These are phyloP conservation scores for Oscheius sp. DNA, from an alignment of 2,888 invertebrate genomes.

Conservation along the genomic window DNA sequence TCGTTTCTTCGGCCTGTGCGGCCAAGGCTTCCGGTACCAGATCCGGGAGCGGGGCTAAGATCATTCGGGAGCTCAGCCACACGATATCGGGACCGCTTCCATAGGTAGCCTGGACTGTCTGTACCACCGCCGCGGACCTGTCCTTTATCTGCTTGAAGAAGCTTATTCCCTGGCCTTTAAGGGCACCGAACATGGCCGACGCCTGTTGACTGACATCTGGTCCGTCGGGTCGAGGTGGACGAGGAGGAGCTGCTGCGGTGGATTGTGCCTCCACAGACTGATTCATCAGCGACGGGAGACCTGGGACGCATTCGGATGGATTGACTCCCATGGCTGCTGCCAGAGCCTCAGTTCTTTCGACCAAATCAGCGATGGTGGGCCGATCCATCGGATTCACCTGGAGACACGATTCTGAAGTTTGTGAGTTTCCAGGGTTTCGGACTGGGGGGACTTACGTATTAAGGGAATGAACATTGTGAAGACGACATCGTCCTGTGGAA, in stretches of 20 bases:
- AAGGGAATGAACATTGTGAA: constrained; percentile 88
- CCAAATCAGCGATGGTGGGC: constrained; percentile 83
- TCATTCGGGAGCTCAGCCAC: constrained; percentile 90
- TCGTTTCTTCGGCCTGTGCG: constrained; percentile 51
- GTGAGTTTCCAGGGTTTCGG: background rate
- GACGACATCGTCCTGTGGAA: constrained; percentile 83
- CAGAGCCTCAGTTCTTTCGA: constrained; percentile 88
- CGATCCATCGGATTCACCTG: constrained; percentile 84
- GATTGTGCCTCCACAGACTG: background rate
- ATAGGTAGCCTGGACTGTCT: constrained; percentile 85
- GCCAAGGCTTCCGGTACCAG: constrained; percentile 53
- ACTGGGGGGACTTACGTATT: constrained; percentile 80
- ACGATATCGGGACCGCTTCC: constrained; percentile 81
- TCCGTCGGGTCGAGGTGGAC: background rate
- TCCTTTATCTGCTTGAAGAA: constrained; percentile 93
- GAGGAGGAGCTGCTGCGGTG: background rate
- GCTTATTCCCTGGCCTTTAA: constrained; percentile 91
- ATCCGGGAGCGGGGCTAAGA: constrained; percentile 95
- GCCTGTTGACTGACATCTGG: constrained; percentile 72
- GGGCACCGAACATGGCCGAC: constrained; percentile 79
- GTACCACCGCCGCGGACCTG: constrained; percentile 95
- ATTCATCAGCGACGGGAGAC: background rate
- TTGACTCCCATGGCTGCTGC: constrained; percentile 83
- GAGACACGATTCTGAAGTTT: constrained; percentile 75
- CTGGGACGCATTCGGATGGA: constrained; percentile 22